Base-by-base conservation (phyloP, 2,113 vertebrate genomes). In the Leptobrachium leishanense region DNA sequence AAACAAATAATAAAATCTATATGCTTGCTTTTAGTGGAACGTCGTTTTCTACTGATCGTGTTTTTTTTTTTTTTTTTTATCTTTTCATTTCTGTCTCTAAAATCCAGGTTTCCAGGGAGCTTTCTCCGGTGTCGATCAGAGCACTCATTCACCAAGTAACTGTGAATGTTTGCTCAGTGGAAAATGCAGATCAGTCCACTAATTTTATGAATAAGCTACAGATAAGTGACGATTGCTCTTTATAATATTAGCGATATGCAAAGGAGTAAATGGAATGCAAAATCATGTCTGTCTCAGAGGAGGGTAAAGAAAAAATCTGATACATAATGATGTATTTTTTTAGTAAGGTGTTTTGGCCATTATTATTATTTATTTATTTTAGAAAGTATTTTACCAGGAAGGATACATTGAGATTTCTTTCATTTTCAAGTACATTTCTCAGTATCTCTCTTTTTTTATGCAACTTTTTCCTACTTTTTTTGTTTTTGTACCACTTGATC, bases 111-210 rank as follows among this genome's bases (percentile, higher is more conserved):
- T 66, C 77, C 77, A 67, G 31, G 12, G 68, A 78, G 76, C 68
- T 78, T 68, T 53, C 72, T 68, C 10, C 67, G 43, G 50, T 68
- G 63, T 50, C 65, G 78, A 68, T n/a, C n/a, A 9, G 63, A 62
- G 50, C 65, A 74, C 50, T 80, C 78, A 80, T 79, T 73, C 72
- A 74, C 72, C 78, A 80, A 63, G 74, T 64, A 41, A 81, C 53
- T 81, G 64, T 81, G 71, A 66, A 31, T 74, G 78, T 71, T 81
- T 74, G 74, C 68, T 59, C 72, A 81, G 64, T 81, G 42, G 71
- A 63, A 74, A 81, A 74, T 74, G 78, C 71, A 74, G 78, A 81
- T 81, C 72, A 74, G 78, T 74, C 64, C 68, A 81, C 78, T 74
- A 72, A 68, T 74, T 74, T 74, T 81, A 81, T 74, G 78, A 81